A percentile compares a stretch with the other conserved stretches of the same genome.
phyloP scores from a whole-genome alignment of 2,888 invertebrate genomes.

The Invenusta paracnida region DNA sequence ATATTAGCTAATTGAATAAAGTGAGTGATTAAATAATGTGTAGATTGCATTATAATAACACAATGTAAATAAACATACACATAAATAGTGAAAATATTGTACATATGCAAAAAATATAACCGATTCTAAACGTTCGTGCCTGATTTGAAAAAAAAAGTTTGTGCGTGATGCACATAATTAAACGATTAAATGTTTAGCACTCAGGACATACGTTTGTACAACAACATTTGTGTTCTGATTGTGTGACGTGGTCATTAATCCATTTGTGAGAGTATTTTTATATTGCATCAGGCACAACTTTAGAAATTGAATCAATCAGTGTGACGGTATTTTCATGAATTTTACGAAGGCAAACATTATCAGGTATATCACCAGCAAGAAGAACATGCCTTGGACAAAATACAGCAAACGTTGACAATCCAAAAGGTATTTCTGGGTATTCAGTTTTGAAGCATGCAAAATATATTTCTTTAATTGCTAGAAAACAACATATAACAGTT shows the following conservation, averaged over 20 bases:
- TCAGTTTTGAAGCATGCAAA: background rate
- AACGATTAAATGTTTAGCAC: background rate
- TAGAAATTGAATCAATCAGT: conserved; percentile 16
- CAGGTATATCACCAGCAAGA: conserved; percentile 10
- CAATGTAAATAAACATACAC: no score
- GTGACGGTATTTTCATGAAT: conserved; percentile 5
- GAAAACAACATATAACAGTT: background rate
- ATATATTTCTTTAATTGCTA: background rate
- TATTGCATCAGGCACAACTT: conserved; percentile 10
- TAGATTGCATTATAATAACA: no score
- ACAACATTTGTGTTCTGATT: background rate
- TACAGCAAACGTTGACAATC: background rate
- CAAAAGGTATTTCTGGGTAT: background rate
- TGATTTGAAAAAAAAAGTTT: no score
- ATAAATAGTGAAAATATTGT: no score
- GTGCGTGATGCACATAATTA: no score
- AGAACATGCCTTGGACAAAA: background rate
- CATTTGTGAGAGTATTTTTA: background rate
- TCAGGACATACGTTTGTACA: background rate
- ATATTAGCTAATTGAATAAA: no score
- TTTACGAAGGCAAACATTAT: conserved; percentile 5
- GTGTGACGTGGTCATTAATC: background rate
- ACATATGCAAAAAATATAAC: no score
- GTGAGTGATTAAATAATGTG: no score
- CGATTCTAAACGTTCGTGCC: no score